These are phyloP conservation scores for Volucella zonaria DNA, from an alignment of 2,888 invertebrate species.

Conservation along the genomic window DNA sequence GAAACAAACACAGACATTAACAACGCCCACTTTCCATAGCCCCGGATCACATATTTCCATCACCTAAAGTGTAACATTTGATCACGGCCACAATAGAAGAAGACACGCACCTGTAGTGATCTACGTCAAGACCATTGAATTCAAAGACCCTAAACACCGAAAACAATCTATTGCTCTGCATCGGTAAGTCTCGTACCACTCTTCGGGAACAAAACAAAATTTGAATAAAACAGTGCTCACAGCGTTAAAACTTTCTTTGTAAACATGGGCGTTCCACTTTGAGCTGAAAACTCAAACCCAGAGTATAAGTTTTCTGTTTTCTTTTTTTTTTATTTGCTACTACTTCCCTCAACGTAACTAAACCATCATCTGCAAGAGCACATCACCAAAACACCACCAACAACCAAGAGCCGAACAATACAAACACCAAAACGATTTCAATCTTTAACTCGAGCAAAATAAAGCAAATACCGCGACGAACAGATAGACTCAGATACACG, in stretches of 20 bases:
- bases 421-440: conserved; percentile 36
- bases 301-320: conserved; percentile 1
- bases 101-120: conserved; percentile 47
- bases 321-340: neutral
- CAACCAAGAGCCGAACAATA: conserved; percentile 3
- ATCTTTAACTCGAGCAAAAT: conserved; percentile 40
- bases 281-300: neutral
- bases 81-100: conserved; percentile 39
- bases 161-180: no score
- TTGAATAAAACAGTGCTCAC: conserved; percentile 44
- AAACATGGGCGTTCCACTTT: conserved; percentile 61
- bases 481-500: no score
- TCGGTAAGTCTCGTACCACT: no score
- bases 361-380: neutral
- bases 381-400: no score
- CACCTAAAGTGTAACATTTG: conserved; percentile 41
- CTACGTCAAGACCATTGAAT: conserved; percentile 23
- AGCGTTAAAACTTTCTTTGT: conserved; percentile 60
- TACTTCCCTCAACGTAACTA: neutral
- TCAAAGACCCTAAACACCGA: no score
- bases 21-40: conserved; percentile 10
- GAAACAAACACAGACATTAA: conserved; percentile 27
- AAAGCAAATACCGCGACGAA: conserved; percentile 29
- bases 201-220: conserved; percentile 1
- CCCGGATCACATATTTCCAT: neutral